Percentiles rank a stretch among this genome's conserved stretches.
These are phyloP conservation scores for Sminthopsis crassicaudata DNA, from an alignment of 2,113 vertebrate genomes.

Conservation along the genomic window DNA sequence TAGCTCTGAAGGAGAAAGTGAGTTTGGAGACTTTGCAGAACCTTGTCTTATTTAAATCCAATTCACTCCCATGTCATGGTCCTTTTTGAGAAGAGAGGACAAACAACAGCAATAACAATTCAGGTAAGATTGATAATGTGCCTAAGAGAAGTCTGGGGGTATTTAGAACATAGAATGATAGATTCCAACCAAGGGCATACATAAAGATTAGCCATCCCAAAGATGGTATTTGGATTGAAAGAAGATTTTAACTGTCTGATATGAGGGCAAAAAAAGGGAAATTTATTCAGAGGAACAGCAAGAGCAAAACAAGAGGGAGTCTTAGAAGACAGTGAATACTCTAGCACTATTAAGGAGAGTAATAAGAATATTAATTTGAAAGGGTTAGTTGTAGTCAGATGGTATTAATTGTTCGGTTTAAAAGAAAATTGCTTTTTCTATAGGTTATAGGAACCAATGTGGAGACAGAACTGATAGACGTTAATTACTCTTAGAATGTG, in stretches of 20 bases:
- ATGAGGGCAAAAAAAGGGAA: not conserved
- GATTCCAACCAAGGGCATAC: not conserved
- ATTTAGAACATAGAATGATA: not conserved
- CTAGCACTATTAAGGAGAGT: not conserved
- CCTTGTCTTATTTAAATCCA: no score
- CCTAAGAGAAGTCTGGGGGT: not conserved
- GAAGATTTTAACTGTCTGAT: not conserved
- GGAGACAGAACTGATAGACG: not conserved
- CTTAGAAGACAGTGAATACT: not conserved
- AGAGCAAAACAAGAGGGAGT: not conserved
- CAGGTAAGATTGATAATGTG: no score
- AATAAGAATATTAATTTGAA: not conserved
- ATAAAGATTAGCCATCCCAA: not conserved
- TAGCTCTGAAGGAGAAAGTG: no score
- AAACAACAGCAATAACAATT: not conserved
- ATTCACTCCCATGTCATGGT: no score
- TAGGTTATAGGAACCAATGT: not conserved
- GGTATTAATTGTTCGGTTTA: not conserved
- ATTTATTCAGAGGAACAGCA: constrained; percentile 24
- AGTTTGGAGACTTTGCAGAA: no score
- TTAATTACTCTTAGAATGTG: not conserved
- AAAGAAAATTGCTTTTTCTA: not conserved
- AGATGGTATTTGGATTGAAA: not conserved
- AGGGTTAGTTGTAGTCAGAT: not conserved
- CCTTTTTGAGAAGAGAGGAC: no score